phyloP scores from a whole-genome alignment of 2,888 invertebrate genomes.

The Tipula confusa region DNA sequence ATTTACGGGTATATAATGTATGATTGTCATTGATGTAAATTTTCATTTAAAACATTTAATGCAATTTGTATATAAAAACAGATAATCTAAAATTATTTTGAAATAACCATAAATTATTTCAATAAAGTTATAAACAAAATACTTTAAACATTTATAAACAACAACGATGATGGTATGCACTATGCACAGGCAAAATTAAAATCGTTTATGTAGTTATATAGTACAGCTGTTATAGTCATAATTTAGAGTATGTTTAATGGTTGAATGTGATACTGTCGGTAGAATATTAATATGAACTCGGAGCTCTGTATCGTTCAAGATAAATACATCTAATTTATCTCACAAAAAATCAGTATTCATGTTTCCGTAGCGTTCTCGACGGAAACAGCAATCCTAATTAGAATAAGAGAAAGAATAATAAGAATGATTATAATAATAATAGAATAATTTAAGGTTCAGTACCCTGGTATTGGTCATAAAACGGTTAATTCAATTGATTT shows the following conservation, averaged over 20 bases:
- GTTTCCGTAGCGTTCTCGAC: no score
- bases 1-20: background rate
- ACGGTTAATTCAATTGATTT: no score
- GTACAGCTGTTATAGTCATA: background rate
- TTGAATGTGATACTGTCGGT: background rate
- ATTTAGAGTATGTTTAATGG: background rate
- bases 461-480: no score
- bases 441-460: no score
- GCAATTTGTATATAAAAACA: background rate
- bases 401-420: no score
- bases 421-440: no score
- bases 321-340: no score
- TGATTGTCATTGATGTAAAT: background rate
- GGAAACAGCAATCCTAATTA: no score
- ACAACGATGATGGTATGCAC: background rate
- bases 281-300: no score
- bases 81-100: constrained; percentile 14
- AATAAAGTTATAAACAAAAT: constrained; percentile 15
- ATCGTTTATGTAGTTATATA: background rate
- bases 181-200: no score
- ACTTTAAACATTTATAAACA: background rate
- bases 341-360: no score
- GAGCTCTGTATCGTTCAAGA: no score
- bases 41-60: background rate
- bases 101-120: background rate